Evolutionary conservation across 2,888 invertebrate genomes (phyloP), one percentile per base, ranked within the genome.

Genomic region (Boloria euphrosyne): DNA sequence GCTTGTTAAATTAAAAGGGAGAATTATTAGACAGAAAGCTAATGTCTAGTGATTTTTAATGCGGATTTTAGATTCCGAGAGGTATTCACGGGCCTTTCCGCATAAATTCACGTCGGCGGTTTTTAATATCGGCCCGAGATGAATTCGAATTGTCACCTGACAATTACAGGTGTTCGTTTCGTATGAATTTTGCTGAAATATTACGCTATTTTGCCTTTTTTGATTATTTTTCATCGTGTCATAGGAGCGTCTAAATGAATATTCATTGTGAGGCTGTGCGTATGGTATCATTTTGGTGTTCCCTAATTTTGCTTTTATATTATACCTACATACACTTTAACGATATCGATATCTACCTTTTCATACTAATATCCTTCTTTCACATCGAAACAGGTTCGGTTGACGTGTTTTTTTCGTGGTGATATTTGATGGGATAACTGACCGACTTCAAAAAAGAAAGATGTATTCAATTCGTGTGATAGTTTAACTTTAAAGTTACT

Each of bases 51-150:
- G 69, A 71, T 66, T 71, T 72, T 72, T 72, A 70, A 68, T 68
- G 69, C 57, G 62, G 54, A 54, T 67, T 72, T 67, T 65, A 69
- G 68, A 63, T 70, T 63, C 62, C 69, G 49, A 73, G 72, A 59
- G 72, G 71, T 59, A 62, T 69, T 69, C 71, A 68, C 68, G 68
- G 69, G 73, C 73, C 68, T 72, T 75, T 73, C 72, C 67, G 76
- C 75, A 78, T 80, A 80, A 79, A 80, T 78, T 79, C 65, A 62
- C 65, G 77, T 78, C 69, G 73, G 80, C 78, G 80, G 78, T 81
- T 83, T 85, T 83, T 80, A 84, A 84, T 82, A 82, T 78, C 76
- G 58, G 57, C 27, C 51, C 43, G 47, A 46, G 51, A 58, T 50
- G 55, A 57, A 57, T 50, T 51, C 58, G 46, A 57, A 65, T 67